phyloP scores from a whole-genome alignment of 2,113 vertebrate genomes.

The Rallus limicola region DNA sequence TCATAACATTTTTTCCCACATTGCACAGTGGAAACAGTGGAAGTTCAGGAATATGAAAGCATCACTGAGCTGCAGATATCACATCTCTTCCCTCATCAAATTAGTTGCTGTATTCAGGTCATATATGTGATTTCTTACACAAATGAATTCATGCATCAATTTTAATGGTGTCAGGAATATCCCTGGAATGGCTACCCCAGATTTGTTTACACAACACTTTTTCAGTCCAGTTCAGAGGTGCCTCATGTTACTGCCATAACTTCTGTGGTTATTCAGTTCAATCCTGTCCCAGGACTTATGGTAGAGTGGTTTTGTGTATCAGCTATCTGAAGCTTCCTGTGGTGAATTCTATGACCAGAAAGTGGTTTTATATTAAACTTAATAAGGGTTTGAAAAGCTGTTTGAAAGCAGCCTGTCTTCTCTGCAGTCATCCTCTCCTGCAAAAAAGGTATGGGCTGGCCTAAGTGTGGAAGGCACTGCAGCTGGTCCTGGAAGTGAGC shows the following conservation, averaged over 20 bases:
- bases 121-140: not conserved
- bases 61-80: not conserved
- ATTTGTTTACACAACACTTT: not conserved
- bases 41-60: not conserved
- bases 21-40: not conserved
- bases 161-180: not conserved
- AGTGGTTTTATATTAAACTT: not conserved
- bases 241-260: not conserved
- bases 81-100: not conserved
- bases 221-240: not conserved
- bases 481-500: constrained; percentile 29
- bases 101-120: not conserved
- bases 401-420: not conserved
- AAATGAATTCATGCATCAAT: not conserved
- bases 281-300: accelerated
- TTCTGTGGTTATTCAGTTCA: not conserved
- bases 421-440: not conserved
- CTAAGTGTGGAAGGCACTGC: not conserved
- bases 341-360: not conserved
- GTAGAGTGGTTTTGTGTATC: not conserved
- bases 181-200: not conserved
- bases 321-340: not conserved
- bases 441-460: not conserved
- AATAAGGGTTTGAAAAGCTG: not conserved
- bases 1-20: not conserved